These are phyloP conservation scores for Prolemur simus DNA, from an alignment of 2,113 vertebrate species.

Conservation along the genomic window DNA sequence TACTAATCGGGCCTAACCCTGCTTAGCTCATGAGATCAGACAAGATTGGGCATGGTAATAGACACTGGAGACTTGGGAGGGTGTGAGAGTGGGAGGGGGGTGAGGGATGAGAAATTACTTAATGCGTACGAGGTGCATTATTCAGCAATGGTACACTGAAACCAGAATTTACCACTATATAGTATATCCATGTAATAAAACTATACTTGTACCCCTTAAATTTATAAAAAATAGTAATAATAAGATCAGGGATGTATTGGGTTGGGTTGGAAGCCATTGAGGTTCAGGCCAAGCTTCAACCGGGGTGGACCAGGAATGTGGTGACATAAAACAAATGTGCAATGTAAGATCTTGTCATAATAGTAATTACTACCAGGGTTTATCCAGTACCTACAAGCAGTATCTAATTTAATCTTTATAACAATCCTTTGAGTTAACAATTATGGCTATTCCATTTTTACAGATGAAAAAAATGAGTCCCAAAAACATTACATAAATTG, in stretches of 20 bases:
- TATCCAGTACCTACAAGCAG: background rate
- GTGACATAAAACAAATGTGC: background rate
- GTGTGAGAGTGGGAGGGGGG: too few relatives aligned
- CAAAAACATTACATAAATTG: background rate
- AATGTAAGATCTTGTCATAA: background rate
- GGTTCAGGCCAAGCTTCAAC: background rate
- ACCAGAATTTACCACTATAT: too few relatives aligned
- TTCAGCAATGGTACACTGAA: too few relatives aligned
- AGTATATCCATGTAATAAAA: too few relatives aligned
- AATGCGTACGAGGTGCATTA: too few relatives aligned
- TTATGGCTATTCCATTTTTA: conserved; percentile 1
- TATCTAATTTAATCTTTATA: background rate
- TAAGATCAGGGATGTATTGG: background rate
- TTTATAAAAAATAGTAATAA: too few relatives aligned
- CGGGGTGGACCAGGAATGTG: background rate
- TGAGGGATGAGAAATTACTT: too few relatives aligned
- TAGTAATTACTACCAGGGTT: background rate
- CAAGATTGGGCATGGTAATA: too few relatives aligned
- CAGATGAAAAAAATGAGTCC: background rate
- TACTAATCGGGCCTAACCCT: too few relatives aligned
- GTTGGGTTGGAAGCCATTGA: background rate
- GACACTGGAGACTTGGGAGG: too few relatives aligned
- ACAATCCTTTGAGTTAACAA: background rate
- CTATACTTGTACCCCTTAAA: too few relatives aligned
- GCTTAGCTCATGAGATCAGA: too few relatives aligned